phyloP scores from a whole-genome alignment of 2,113 vertebrate species.

The Tyrannus savana region DNA sequence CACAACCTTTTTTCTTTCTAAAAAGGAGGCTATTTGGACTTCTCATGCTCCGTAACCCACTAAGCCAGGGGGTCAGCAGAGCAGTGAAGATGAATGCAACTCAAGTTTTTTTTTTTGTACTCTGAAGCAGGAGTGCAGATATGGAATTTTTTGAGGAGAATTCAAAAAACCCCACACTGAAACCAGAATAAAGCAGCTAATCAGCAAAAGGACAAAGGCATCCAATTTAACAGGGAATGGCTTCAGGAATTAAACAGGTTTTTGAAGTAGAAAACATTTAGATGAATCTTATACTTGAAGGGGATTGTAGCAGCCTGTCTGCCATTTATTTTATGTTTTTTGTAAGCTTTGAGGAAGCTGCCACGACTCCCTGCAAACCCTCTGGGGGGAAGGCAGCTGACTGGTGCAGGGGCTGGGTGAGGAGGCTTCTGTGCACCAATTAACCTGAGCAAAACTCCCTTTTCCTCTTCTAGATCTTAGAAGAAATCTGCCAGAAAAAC shows the following conservation, averaged over 20 bases:
- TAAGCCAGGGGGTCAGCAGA: neutral
- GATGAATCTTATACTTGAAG: conserved; percentile 2
- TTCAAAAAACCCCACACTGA: neutral
- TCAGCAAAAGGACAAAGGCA: neutral
- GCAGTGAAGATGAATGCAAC: neutral
- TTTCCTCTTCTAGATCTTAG: conserved; percentile 81
- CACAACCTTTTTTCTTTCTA: neutral
- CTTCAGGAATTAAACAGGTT: conserved; percentile 2
- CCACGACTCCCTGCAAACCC: neutral
- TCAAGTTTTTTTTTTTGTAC: neutral
- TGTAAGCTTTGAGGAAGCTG: neutral
- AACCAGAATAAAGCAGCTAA: neutral
- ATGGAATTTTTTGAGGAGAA: neutral
- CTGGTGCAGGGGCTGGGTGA: neutral
- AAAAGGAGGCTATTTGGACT: neutral
- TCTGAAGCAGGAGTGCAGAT: neutral
- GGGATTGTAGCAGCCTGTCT: neutral
- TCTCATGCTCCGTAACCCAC: neutral
- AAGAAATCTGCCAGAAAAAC: conserved; percentile 98
- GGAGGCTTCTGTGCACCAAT: neutral
- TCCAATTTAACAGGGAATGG: neutral
- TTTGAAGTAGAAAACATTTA: neutral
- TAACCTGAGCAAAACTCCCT: neutral
- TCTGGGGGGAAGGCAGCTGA: neutral
- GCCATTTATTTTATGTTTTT: neutral